Percentiles rank a stretch among this genome's conserved stretches.
phyloP scores from a whole-genome alignment of 2,888 invertebrate genomes.

The Tyria jacobaeae region DNA sequence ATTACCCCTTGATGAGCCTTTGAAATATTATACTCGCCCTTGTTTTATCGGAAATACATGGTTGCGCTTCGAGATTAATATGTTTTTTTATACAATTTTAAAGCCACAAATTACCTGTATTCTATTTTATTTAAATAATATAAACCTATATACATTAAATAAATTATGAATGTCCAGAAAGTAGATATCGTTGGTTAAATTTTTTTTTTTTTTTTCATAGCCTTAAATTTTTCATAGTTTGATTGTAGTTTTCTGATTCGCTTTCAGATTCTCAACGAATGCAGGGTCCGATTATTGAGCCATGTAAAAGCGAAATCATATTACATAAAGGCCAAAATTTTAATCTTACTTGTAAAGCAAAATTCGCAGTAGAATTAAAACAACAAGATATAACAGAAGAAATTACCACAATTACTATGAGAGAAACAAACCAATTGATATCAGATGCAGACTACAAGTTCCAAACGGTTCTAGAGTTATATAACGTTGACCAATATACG shows the following conservation, averaged over 20 bases:
- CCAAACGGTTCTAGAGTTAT: slow-evolving; percentile 78
- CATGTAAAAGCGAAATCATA: slow-evolving; percentile 68
- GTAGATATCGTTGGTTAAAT: neutral
- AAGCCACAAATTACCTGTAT: neutral
- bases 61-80: slow-evolving; percentile 63
- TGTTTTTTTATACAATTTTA: neutral
- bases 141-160: neutral
- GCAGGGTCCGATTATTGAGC: slow-evolving; percentile 70
- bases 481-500: slow-evolving; percentile 74
- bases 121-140: neutral
- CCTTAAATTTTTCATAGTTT: neutral
- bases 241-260: slow-evolving; percentile 38
- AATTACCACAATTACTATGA: slow-evolving; percentile 51
- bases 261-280: slow-evolving; percentile 75
- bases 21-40: slow-evolving; percentile 62
- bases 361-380: slow-evolving; percentile 63
- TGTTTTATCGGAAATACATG: slow-evolving; percentile 61
- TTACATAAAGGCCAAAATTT: slow-evolving; percentile 76
- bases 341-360: slow-evolving; percentile 72
- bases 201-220: neutral
- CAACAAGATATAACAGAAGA: slow-evolving; percentile 75
- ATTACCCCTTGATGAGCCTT: slow-evolving; percentile 63
- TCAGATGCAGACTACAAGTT: slow-evolving; percentile 65
- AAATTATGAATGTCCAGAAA: neutral
- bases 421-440: slow-evolving; percentile 26